A percentile compares a stretch with the other conserved stretches of the same genome.
These are phyloP conservation scores for Strix uralensis DNA, from an alignment of 2,113 vertebrate genomes.

Conservation along the genomic window DNA sequence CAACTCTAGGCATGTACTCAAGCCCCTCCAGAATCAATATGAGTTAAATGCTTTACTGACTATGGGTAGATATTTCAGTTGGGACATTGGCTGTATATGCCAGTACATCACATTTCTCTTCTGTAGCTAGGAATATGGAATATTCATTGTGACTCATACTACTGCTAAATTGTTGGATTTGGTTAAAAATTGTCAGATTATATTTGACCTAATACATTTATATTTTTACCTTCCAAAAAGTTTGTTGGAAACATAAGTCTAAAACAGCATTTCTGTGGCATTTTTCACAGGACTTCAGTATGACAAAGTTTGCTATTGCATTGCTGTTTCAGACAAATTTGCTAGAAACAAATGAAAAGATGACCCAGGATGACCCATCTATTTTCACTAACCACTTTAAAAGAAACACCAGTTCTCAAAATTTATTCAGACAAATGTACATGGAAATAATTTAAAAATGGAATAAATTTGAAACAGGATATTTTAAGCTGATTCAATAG, in stretches of 20 bases:
- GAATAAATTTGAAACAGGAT: background rate
- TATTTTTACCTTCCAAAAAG: background rate
- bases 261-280: background rate
- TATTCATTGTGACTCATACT: background rate
- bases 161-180: background rate
- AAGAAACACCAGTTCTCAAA: background rate
- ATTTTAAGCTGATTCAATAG: background rate
- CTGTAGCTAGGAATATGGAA: background rate
- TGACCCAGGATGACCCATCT: background rate
- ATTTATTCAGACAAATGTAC: background rate
- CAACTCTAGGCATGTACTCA: background rate
- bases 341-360: background rate
- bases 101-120: background rate
- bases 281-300: background rate
- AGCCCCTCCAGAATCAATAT: slow-evolving; percentile 3
- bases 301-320: background rate
- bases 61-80: background rate
- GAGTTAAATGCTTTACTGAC: background rate
- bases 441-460: background rate
- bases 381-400: background rate
- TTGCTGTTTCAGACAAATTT: background rate
- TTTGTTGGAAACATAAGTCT: background rate
- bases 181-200: background rate
- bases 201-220: background rate
- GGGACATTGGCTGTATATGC: background rate